Base-by-base conservation (phyloP, 2,888 invertebrate species). In the Girardia tigrina region DNA sequence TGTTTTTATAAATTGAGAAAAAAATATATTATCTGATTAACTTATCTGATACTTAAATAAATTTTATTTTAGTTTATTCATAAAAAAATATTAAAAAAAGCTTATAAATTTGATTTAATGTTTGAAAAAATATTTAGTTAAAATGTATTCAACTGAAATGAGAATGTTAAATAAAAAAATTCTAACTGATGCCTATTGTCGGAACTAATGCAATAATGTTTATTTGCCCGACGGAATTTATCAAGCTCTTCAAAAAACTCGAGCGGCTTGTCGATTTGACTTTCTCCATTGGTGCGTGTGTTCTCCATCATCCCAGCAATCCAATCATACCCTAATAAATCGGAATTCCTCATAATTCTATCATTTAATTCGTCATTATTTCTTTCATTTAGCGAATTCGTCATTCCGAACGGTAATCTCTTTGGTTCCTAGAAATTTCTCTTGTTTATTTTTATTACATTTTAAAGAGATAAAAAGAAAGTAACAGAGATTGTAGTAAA, bases 231-330 rank as follows among this genome's bases (percentile, higher is more conserved):
- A 27, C 75, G 26, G 23, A 75, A 75, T 56, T 75, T 69, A 23
- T 70, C 70, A 28, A 75, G 26, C 28, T 71, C 70, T 27, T 75
- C 75, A 29, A 70, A 75, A 70, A 29, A 75, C 29, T 75, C 75
- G 2, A 29, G 16, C 2, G 75, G 70, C 20, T 75, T 56, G 23
- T 75, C 75, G 28, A 75, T 28, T 28, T 27, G 28, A 1, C 28
- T 27, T 70, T 70, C 71, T 16, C 72, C 72, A n/a, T 71, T 29
- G 16, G 23, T 71, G 71, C 16, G n/a, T 20, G 20, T 26, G 29
- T 75, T 75, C 36, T 75, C 75, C 75, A 75, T 23, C 75, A 75
- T 75, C 29, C 75, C 75, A 27, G 71, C 75, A 16, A 75, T 75
- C 75, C 75, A 75, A 29, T 75, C 75, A 20, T 75, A 75, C 6